Base-by-base conservation (phyloP, 2,113 vertebrate species). In the Empidonax traillii region DNA sequence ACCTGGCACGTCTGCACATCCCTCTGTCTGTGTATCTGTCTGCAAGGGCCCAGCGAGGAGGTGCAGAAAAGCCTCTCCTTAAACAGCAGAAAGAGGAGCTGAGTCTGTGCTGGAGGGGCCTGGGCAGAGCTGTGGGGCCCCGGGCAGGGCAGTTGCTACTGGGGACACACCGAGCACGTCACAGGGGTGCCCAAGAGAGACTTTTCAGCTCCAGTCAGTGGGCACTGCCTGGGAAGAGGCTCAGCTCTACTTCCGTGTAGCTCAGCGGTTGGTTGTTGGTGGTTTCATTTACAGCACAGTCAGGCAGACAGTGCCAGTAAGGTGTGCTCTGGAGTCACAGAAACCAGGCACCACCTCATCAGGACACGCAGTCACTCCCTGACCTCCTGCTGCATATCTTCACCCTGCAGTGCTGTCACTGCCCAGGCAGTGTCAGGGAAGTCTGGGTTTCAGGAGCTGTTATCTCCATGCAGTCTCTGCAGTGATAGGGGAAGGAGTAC, bases 221-320 rank as follows among this genome's bases (percentile, higher is more conserved):
- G n/a, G 11, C 43, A 31, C 4, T 1, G 43, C 1, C 25, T 15
- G 81, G 69, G 47, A 59, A 61, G 21, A 19, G 59, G n/a, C 68
- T 92, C 8, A 2, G 35, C 52, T 47, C 1, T 7, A 3, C 10
- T 85, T 85, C 65, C 2, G 0, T 5, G 0, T 23, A 14, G 47
- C 6, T 19, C 52, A 43, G 0, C 0, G 0, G 17, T 5, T 65
- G 44, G 14, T 12, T 39, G 66, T 41, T 37, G 47, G 37, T 63
- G 49, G 12, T 35, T 53, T 18, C 31, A 3, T 37, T 35, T 30
- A 6, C 3, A 56, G 71, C 81, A 21, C 44, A 9, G 39, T 20
- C 27, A 19, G 78, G 65, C 69, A n/a, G 72, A 2, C 2, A 1
- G 27, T 28, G 37, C n/a, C 52, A 52, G 68, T 19, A 12, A 3